Evolutionary conservation across 1,140 invertebrate species (phyloP), one percentile per base, ranked within the genome.

Genomic region (Coenobita brevimanus): DNA sequence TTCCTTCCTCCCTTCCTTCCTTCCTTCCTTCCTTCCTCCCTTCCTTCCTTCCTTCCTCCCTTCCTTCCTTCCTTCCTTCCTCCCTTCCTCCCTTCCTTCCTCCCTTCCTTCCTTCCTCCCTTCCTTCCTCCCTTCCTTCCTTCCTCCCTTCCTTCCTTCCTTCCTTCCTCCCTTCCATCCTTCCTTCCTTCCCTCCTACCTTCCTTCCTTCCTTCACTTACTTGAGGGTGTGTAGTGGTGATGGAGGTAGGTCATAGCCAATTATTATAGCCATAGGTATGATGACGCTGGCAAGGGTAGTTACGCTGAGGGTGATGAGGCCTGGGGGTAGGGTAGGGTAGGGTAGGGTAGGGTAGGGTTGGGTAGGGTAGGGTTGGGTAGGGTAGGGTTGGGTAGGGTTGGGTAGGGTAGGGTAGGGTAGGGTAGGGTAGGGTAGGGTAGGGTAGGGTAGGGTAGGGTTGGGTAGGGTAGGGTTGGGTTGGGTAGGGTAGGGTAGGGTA

Each of bases 251-350:
- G 41, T 83, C 36, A 43, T 83, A 57, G 1, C 0, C 43, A 0
- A 83, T 43, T 24, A 33, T 83, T 62, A 83, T 27, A 43, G 24
- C 30, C 38, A 83, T 43, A 1, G 81, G 81, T 17, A 73, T 46
- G 17, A 71, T 36, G 15, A 83, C 21, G 10, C 38, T 30, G 43
- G 1, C 41, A 1, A 83, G 38, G 17, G 27, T 83, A 15, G 41
- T 64, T 41, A 57, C 1, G 41, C 6, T 36, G 15, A 83, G 67
- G 15, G 4, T 38, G 3, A 13, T 27, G 41, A 83, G 15, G 1
- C 81, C 81, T 83, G 81, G 21, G 21, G 57, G 13, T 10, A 30
- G 17, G 71, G 71, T 24, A 0, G 41, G 60, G 3, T 4, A 2
- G 27, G 60, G 54, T n/a, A 15, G 13, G n/a, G 0, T 57, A n/a